Base-by-base conservation (phyloP, 2,888 invertebrate species). In the Apomyelois bistriatella region DNA sequence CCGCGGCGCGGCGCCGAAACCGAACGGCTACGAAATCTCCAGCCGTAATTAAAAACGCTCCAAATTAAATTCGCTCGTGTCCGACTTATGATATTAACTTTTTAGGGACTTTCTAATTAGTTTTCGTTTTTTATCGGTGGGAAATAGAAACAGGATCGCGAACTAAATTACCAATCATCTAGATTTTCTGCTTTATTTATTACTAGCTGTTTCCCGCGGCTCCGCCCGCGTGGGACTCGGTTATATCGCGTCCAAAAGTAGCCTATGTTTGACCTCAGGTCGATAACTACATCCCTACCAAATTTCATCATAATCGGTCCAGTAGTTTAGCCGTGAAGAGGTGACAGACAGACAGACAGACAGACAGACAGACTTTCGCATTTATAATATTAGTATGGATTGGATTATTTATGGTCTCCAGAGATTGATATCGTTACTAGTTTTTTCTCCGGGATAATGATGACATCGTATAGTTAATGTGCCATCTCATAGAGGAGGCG, bases 41-140 rank as follows among this genome's bases (percentile, higher is more conserved):
- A 74, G 82, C 78, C 85, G 79, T 89, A 90, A 90, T 90, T 90
- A 90, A 90, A 89, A 90, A 89, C 82, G 84, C 80, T 89, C 88
- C 82, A 88, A 89, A 90, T 90, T 87, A 89, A 89, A 90, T 90
- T 90, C 85, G 89, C 90, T 86, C 81, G 85, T 86, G 83, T 85
- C 79, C 79, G 85, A 79, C 85, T 88, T 88, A 86, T 85, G 83
- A 85, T 86, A 85, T 85, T 84, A 85, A 84, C 84, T 87, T 90
- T 89, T 89, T 87, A 82, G 82, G 80, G 74, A 77, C 85, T 89
- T 86, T 88, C 89, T 89, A 85, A 86, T 89, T 84, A 83, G 79
- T 83, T 85, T 84, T 80, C 63, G 73, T 82, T 79, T 80, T 80
- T 76, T 74, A 62, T 63, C 64, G 72, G 74, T 81, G 77, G 76